phyloP scores from a whole-genome alignment of 1,140 invertebrate genomes.

The Drosophila navojoa region DNA sequence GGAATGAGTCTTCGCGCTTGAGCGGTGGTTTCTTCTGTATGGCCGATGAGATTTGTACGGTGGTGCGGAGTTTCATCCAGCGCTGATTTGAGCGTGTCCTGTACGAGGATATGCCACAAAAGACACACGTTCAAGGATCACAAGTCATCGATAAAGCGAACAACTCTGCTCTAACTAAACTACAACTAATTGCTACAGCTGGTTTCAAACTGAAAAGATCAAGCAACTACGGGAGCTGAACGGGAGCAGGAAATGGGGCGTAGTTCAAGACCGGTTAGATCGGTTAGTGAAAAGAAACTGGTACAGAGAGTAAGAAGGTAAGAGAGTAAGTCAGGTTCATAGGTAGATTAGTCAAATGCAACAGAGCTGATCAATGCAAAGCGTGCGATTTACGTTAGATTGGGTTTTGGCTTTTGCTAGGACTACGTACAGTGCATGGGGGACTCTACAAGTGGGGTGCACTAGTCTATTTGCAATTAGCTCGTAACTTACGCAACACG shows the following conservation, averaged over 20 bases:
- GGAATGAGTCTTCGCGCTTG: constrained; percentile 95
- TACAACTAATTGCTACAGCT: constrained; percentile 29
- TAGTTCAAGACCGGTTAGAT: background rate
- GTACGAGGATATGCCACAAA: constrained; percentile 45
- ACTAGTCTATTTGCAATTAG: constrained; percentile 27
- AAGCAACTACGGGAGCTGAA: constrained; percentile 34
- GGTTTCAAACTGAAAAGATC: constrained; percentile 27
- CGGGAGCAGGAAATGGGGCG: background rate
- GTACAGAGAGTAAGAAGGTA: constrained; percentile 10
- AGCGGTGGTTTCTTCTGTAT: constrained; percentile 93
- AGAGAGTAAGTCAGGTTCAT: background rate
- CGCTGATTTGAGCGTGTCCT: constrained; percentile 95
- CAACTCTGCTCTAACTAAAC: constrained; percentile 17
- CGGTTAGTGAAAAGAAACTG: constrained; percentile 7
- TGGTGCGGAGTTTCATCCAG: constrained; percentile 97
- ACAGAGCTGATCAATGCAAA: constrained; percentile 21
- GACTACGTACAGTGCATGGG: background rate
- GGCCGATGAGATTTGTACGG: constrained; percentile 95
- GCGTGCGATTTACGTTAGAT: constrained; percentile 18
- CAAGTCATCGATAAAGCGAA: background rate
- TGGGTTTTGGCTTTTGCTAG: constrained; percentile 6
- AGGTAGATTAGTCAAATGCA: constrained; percentile 13
- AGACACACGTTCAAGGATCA: constrained; percentile 39
- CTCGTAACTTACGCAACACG: constrained; percentile 65
- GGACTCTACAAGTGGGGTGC: constrained; percentile 21